A percentile compares a stretch with the other conserved stretches of the same genome.
phyloP scores from a whole-genome alignment of 2,888 invertebrate genomes.

The Balanococcus diminutus region DNA sequence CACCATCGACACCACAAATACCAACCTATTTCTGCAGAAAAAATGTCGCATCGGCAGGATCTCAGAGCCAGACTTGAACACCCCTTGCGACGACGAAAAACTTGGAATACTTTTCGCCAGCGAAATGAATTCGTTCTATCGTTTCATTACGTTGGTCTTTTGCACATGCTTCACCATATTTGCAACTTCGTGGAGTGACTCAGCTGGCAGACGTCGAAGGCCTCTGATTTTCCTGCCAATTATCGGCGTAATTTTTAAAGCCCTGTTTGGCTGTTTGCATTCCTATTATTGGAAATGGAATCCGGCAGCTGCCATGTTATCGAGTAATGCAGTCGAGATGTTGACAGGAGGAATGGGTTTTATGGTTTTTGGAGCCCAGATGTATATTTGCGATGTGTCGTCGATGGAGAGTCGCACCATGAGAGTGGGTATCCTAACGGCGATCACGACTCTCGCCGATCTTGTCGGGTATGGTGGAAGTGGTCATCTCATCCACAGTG shows the following conservation, averaged over 20 bases:
- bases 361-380: background rate
- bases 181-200: slow-evolving; percentile 10
- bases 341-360: background rate
- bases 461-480: background rate
- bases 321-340: background rate
- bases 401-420: background rate
- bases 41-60: background rate
- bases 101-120: background rate
- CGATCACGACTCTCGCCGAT: background rate
- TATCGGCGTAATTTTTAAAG: slow-evolving; percentile 57
- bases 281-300: slow-evolving; percentile 58
- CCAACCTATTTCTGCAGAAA: background rate
- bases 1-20: background rate
- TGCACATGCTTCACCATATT: too few relatives aligned
- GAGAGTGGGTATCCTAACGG: slow-evolving; percentile 4
- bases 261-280: slow-evolving; percentile 57
- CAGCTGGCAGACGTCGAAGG: slow-evolving; percentile 51
- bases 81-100: background rate
- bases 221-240: slow-evolving; percentile 57
- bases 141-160: too few relatives aligned
- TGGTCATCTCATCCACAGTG: background rate
- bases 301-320: slow-evolving; percentile 43
- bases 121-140: background rate
- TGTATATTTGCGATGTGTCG: slow-evolving; percentile 21
- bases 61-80: background rate